Percentiles rank a stretch among this genome's conserved stretches.
Conservation (phyloP, 2,113 vertebrate genomes). For the Gambusia affinis region DNA sequence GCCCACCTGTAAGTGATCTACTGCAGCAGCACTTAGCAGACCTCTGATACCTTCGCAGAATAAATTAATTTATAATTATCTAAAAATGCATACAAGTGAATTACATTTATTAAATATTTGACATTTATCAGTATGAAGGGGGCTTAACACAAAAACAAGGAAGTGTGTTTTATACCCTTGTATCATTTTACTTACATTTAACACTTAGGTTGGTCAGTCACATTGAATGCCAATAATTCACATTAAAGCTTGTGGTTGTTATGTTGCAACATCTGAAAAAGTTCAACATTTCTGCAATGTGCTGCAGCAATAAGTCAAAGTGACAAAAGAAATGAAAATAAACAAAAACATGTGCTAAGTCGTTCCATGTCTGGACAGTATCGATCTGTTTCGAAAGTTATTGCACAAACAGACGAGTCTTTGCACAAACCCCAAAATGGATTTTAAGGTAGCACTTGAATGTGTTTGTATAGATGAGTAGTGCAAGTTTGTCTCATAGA, state of each 20-base stretch:
- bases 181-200: not conserved
- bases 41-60: no score
- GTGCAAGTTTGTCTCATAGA: constrained; percentile 60
- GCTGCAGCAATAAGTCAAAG: not conserved
- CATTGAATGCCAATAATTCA: not conserved
- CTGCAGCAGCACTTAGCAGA: not conserved
- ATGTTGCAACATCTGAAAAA: not conserved
- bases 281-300: not conserved
- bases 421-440: constrained; percentile 42
- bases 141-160: no score
- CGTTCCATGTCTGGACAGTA: constrained; percentile 16
- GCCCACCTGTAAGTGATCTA: constrained; percentile 72
- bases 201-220: not conserved
- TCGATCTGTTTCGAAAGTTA: constrained; percentile 26
- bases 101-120: no score
- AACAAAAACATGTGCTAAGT: constrained; percentile 19
- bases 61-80: no score
- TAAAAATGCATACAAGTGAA: no score
- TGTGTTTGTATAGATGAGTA: constrained; percentile 64
- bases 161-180: not conserved
- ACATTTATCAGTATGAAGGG: no score
- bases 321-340: not conserved
- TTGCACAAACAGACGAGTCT: constrained; percentile 29
- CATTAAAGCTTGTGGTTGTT: not conserved
- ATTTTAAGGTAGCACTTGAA: constrained; percentile 54